phyloP scores from a whole-genome alignment of 2,888 invertebrate species.

The Incurvaria masculella region DNA sequence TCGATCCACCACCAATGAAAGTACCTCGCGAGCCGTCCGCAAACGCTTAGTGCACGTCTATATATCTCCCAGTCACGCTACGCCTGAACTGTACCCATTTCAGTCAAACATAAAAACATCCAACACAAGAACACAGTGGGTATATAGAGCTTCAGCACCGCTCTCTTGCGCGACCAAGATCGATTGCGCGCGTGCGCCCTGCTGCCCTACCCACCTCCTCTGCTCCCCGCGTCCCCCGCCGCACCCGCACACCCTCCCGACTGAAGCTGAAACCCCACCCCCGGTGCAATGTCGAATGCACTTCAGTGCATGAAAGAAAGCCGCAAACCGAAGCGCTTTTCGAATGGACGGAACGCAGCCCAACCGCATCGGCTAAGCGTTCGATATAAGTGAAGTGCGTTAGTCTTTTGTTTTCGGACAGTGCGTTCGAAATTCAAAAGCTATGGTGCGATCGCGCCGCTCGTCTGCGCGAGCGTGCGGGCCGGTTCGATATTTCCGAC shows the following conservation, averaged over 20 bases:
- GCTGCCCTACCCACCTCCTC: conserved; percentile 20
- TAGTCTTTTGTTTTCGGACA: too few species aligned
- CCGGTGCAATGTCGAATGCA: conserved; percentile 41
- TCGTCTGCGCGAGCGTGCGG: too few species aligned
- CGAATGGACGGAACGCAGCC: conserved; percentile 9
- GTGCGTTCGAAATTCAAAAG: background rate
- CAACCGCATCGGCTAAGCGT: too few species aligned
- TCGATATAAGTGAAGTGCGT: too few species aligned
- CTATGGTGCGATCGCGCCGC: background rate
- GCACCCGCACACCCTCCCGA: conserved; percentile 11
- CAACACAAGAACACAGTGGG: too few species aligned
- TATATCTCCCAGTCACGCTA: too few species aligned
- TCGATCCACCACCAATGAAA: too few species aligned
- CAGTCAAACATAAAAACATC: too few species aligned
- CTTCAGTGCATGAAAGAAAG: conserved; percentile 43
- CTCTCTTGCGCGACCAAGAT: conserved; percentile 27
- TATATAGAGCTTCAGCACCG: background rate
- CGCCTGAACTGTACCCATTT: too few species aligned
- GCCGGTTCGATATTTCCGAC: background rate
- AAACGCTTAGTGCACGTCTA: too few species aligned
- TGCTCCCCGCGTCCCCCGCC: conserved; percentile 21
- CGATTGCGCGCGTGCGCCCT: conserved; percentile 49
- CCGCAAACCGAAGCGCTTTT: conserved; percentile 26
- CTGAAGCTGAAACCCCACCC: conserved; percentile 27
- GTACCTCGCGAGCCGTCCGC: too few species aligned